Base-by-base conservation (phyloP, 2,113 vertebrate genomes). In the Nannobrachium achirus region DNA sequence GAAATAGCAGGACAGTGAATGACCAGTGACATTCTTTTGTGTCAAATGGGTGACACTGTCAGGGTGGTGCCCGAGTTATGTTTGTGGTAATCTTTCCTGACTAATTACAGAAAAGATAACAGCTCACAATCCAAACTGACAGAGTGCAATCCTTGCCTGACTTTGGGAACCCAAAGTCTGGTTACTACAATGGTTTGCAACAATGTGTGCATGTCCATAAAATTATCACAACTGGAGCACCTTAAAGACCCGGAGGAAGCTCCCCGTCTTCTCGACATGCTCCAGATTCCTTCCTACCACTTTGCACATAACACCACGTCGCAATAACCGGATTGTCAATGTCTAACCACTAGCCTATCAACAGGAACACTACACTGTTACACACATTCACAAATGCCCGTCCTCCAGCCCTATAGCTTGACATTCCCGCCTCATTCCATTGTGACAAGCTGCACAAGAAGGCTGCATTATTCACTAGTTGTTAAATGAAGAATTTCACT, bases 401-500 rank as follows among this genome's bases (percentile, higher is more conserved):
- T 7, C 4, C 38, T 7, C 1, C 20, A 25, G 20, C 20, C 4
- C 20, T 33, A 33, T 33, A 33, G 25, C 25, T 33, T 33, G 25
- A 33, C 25, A 2, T 4, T 33, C 25, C 10, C 39, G 9, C 9
- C 55, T 49, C 48, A 64, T 52, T 51, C 49, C 60, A n/a, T 3
- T n/a, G 25, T 48, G 13, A 57, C 44, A 25, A 33, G 59, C 59
- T 33, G n/a, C 10, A 63, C 44, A 38, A 16, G 39, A 39, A 20
- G 20, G 41, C 2, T 55, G 41, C 42, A 44, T 14, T 11, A 64
- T 56, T 61, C 60, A 18, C 10, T 2, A 40, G 20, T 38, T 66
- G 78, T 56, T 42, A 76, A 63, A 56, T n/a, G 39, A 70, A 48
- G 67, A 75, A 63, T 78, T 72, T 55, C 13, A n/a, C 51, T 81